Evolutionary conservation across 2,888 invertebrate genomes (phyloP), one percentile per base, ranked within the genome.

Genomic region (Mesochorus sp.): DNA sequence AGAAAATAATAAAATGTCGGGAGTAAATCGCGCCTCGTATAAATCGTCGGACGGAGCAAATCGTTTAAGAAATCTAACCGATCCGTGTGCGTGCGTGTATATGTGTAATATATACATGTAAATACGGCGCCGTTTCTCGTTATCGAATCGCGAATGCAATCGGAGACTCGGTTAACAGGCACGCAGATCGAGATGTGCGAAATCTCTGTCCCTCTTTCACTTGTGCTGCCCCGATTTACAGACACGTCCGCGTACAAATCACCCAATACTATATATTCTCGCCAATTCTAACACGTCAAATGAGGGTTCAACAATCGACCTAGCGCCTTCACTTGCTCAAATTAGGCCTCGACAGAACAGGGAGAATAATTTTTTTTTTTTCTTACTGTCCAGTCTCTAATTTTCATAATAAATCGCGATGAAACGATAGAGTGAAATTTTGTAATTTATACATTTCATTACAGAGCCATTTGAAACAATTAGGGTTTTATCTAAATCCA

Each of bases 251-350:
- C 68, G 37, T 78, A 81, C 61, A 57, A 74, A 70, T n/a, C 79
- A 62, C 62, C 72, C 74, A 47, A 72, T 77, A 76, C 78, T 67
- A 81, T 79, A n/a, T n/a, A 80, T 80, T 79, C 76, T 73, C 80
- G 79, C 78, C 80, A 83, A 79, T 83, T 80, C 78, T 76, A 71
- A 64, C 76, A 64, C 62, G 73, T 75, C 37, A 59, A 74, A 61
- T 70, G 78, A 74, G 78, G 74, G 78, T 78, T 78, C 78, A 74
- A 74, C 78, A 78, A 74, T 78, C 78, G 78, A 73, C 73, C 73
- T 57, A 28, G 53, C 49, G 68, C 70, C 74, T 70, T 44, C 39
- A 37, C 37, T 74, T 44, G 70, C 42, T 62, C 59, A 57, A 78
- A 74, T 71, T 57, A 66, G 37, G 12, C 14, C 26, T 53, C 14